phyloP scores from a whole-genome alignment of 1,140 invertebrate species.

The Temnothorax curvispinosus region DNA sequence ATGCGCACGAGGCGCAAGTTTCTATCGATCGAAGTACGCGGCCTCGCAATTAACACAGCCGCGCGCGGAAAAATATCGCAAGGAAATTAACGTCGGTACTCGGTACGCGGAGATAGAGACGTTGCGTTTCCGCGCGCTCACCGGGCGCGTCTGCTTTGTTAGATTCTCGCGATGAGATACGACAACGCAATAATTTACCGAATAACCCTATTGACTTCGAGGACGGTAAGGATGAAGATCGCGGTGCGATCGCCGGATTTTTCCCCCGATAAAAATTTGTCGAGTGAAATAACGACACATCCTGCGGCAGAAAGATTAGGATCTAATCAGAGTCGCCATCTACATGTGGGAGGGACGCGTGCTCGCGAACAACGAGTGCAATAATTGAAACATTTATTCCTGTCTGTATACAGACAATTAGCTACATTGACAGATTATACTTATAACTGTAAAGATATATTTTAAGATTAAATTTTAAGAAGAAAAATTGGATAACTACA shows the following conservation, averaged over 20 bases:
- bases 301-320: background rate
- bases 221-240: slow-evolving; percentile 7
- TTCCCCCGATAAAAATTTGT: background rate
- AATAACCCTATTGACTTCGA: slow-evolving; percentile 50
- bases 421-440: background rate
- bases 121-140: slow-evolving; percentile 28
- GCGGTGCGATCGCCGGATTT: slow-evolving; percentile 30
- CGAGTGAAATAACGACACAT: slow-evolving; percentile 2
- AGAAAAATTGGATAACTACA: background rate
- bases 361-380: background rate
- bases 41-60: slow-evolving; percentile 45
- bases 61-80: slow-evolving; percentile 48
- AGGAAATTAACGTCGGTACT: slow-evolving; percentile 42
- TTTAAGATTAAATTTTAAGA: background rate
- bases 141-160: slow-evolving; percentile 17
- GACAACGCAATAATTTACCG: slow-evolving; percentile 42
- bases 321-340: slow-evolving; percentile 19
- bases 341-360: background rate
- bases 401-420: background rate
- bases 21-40: slow-evolving; percentile 40
- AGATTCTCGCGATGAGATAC: slow-evolving; percentile 44
- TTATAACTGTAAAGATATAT: background rate
- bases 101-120: slow-evolving; percentile 30
- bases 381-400: slow-evolving; percentile 46
- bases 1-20: slow-evolving; percentile 27